Evolutionary conservation across 2,888 invertebrate genomes (phyloP), one percentile per base, ranked within the genome.

Genomic region (Pegoplata infirma): DNA sequence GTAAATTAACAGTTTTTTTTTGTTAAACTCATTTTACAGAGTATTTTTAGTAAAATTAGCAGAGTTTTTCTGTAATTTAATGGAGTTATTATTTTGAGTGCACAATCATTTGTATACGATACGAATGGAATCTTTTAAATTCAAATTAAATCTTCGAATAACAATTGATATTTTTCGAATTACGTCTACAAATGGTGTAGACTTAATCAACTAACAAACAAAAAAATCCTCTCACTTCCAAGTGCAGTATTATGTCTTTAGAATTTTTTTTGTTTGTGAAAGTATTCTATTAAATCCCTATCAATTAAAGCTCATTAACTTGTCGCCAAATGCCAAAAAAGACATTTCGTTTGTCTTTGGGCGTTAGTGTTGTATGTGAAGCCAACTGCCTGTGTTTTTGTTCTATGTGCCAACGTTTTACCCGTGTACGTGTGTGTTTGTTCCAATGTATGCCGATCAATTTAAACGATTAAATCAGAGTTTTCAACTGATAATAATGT

Each of bases 251-350:
- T 3, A 40, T 40, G 21, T 58, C n/a, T n/a, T n/a, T n/a, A n/a
- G n/a, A n/a, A n/a, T 58, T 19, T 58, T n/a, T 36, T 56, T 36
- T 36, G 19, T 7, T 36, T 28, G 0, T 28, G 1, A 56, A 16
- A 21, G 3, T 21, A 14, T 7, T 10, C 2, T 12, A 21, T 28
- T 6, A 14, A 55, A 66, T 40, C 6, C 12, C 3, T 55, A 40
- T 53, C 53, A 55, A 55, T 53, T 66, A 66, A 55, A 55, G 28
- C 44, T 66, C 12, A 66, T 66, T 66, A 63, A 53, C 21, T 55
- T 66, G 66, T 53, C 53, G 53, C 44, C 44, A 53, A 46, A 55
- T 44, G 16, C 10, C 12, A 44, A 58, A n/a, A 21, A 53, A 36
- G 8, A 44, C 17, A 23, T 55, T 44, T 44, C 8, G 10, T 23